Evolutionary conservation across 2,113 vertebrate species (phyloP).

Genomic region (Nerophis ophidion): DNA sequence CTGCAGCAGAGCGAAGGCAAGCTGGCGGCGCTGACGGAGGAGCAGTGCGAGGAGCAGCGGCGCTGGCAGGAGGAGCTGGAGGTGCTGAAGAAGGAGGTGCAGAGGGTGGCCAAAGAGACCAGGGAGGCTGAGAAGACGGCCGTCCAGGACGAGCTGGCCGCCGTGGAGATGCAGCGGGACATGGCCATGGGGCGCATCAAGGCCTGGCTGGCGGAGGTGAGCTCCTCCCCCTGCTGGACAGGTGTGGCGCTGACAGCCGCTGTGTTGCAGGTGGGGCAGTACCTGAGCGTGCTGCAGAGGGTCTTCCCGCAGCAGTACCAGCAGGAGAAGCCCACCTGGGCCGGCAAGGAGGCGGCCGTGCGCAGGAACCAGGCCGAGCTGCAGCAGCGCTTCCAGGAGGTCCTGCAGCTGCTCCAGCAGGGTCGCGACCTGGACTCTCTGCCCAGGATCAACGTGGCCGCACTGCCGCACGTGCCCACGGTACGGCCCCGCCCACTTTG

Average conservation of each 20-base stretch:
- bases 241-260: neutral
- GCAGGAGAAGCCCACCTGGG: conserved; percentile 47
- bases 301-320: conserved; percentile 48
- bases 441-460: conserved; percentile 74
- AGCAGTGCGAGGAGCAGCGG: conserved; percentile 46
- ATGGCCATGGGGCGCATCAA: conserved; percentile 77
- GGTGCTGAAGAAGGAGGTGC: conserved; percentile 47
- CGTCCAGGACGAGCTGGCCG: conserved; percentile 67
- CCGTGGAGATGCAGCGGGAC: conserved; percentile 82
- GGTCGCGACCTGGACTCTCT: conserved; percentile 81
- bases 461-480: conserved; percentile 76
- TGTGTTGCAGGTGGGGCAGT: conserved; percentile 48
- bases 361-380: conserved; percentile 42
- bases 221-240: neutral
- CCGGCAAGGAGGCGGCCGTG: conserved; percentile 46
- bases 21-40: conserved; percentile 30
- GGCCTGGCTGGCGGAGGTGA: conserved; percentile 80
- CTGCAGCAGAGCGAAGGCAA: conserved; percentile 39
- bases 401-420: conserved; percentile 79
- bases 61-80: conserved; percentile 48
- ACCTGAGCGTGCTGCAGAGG: conserved; percentile 71
- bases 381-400: conserved; percentile 78
- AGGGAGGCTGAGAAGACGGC: conserved; percentile 33
- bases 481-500: conserved; percentile 32
- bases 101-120: conserved; percentile 36